Evolutionary conservation across 2,113 vertebrate genomes (phyloP).

Genomic region (Oryzias melastigma): DNA sequence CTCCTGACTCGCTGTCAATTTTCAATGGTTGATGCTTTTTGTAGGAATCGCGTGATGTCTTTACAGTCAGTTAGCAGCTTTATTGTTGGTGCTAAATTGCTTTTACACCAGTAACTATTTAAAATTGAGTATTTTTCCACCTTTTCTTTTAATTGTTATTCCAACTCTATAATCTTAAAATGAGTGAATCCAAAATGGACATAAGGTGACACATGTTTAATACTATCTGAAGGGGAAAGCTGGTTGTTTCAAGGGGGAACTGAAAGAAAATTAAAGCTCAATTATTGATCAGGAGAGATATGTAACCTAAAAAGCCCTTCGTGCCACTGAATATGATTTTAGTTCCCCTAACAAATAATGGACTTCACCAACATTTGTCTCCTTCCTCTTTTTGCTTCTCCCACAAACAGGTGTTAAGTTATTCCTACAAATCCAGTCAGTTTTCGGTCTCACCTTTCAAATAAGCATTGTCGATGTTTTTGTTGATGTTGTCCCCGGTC

Average conservation of each 20-base stretch:
- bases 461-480: too few relatives aligned
- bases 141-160: too few relatives aligned
- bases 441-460: too few relatives aligned
- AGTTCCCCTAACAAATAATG: slow-evolving; percentile 16
- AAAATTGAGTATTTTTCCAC: not conserved
- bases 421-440: not conserved
- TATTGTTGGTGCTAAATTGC: not conserved
- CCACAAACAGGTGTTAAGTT: not conserved
- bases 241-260: slow-evolving; percentile 41
- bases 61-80: slow-evolving; percentile 1
- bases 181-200: too few relatives aligned
- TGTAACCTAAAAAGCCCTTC: not conserved
- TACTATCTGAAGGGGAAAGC: too few relatives aligned
- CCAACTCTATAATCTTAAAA: too few relatives aligned
- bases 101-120: not conserved
- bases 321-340: not conserved
- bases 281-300: not conserved
- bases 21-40: slow-evolving; percentile 15
- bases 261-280: slow-evolving; percentile 33
- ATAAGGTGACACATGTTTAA: too few relatives aligned
- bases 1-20: slow-evolving; percentile 16
- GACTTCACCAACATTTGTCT: slow-evolving; percentile 2
- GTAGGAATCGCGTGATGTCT: slow-evolving; percentile 27
- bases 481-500: too few relatives aligned
- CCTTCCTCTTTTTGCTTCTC: slow-evolving; percentile 4